Percentiles rank a stretch among this genome's conserved stretches.
Conservation (phyloP, 1,140 invertebrate genomes). For the Tetramorium simillimum region DNA sequence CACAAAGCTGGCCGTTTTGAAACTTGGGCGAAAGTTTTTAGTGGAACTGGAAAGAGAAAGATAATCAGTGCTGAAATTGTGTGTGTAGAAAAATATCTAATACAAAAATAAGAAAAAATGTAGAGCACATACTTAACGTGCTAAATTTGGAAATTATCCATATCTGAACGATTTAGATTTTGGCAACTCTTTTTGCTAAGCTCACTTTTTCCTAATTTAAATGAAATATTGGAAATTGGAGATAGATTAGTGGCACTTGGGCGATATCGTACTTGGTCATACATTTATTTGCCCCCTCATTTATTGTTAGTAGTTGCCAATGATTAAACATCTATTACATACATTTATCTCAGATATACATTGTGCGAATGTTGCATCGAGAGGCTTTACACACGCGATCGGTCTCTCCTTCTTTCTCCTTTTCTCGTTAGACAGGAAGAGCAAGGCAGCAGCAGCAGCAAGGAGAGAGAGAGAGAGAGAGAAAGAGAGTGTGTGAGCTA, state of each 20-base stretch:
- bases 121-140: no score
- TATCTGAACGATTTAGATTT: background rate
- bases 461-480: background rate
- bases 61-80: background rate
- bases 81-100: background rate
- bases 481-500: background rate
- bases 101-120: no score
- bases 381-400: background rate
- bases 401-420: background rate
- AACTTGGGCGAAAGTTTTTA: background rate
- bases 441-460: no score
- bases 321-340: background rate
- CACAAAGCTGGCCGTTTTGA: background rate
- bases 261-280: background rate
- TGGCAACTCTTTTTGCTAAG: background rate
- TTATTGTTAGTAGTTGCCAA: background rate
- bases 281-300: background rate
- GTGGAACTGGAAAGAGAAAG: background rate
- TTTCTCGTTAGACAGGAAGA: no score
- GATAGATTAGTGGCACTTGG: background rate
- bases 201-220: background rate
- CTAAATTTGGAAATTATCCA: background rate
- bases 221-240: no score
- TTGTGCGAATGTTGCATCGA: background rate
- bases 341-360: background rate